These are phyloP conservation scores for Rhagium mordax DNA, from an alignment of 2,888 invertebrate genomes.

Conservation along the genomic window DNA sequence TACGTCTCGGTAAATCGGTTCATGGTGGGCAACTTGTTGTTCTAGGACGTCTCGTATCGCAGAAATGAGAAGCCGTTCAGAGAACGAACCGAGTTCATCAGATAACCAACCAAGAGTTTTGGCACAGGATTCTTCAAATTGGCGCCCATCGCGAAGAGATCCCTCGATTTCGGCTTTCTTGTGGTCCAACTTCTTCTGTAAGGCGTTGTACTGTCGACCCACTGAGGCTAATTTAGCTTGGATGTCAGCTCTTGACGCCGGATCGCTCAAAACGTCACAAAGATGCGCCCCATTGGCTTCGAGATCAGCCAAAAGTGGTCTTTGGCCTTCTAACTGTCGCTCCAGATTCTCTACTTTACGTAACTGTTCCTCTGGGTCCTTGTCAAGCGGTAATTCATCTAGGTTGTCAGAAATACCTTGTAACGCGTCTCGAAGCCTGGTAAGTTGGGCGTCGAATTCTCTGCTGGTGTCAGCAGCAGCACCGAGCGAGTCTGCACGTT, in stretches of 20 bases:
- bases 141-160: conserved; percentile 83
- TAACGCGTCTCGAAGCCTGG: conserved; percentile 88
- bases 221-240: conserved; percentile 89
- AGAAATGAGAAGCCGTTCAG: conserved; percentile 87
- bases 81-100: conserved; percentile 82
- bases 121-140: conserved; percentile 91
- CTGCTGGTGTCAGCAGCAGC: conserved; percentile 94
- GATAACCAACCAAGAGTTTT: conserved; percentile 93
- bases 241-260: conserved; percentile 92
- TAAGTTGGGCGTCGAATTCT: conserved; percentile 92
- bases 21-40: conserved; percentile 90
- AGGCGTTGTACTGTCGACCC: conserved; percentile 89
- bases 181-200: conserved; percentile 92
- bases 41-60: conserved; percentile 87
- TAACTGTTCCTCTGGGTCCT: conserved; percentile 89
- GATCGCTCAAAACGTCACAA: conserved; percentile 90
- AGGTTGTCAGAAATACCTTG: conserved; percentile 90
- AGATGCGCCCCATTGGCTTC: conserved; percentile 93
- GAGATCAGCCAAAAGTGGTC: conserved; percentile 89
- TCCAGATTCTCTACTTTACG: conserved; percentile 91
- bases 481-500: conserved; percentile 90
- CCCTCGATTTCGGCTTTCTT: conserved; percentile 92
- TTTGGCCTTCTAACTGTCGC: conserved; percentile 89
- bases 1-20: conserved; percentile 91
- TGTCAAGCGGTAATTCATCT: conserved; percentile 85